Base-by-base conservation (phyloP, 1,140 invertebrate species). In the Hyposmocoma kahamanoa region DNA sequence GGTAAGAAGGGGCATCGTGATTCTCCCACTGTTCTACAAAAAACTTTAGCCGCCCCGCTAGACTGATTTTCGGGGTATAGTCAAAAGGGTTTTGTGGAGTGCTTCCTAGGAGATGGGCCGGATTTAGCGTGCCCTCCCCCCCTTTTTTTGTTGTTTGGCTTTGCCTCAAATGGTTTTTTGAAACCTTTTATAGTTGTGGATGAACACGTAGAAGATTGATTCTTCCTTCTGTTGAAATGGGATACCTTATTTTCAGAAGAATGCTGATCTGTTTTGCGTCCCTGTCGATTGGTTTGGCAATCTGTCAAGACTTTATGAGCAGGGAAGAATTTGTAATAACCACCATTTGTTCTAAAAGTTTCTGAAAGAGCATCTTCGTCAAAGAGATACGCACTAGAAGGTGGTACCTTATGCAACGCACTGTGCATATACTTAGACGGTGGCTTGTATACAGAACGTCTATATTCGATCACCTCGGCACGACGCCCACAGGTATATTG, bases 401-500 rank as follows among this genome's bases (percentile, higher is more conserved):
- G 42, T 8, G 42, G 42, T 9, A 45, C 26, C 1, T 45, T 26
- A 28, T 21, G 42, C 6, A 45, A 18, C 15, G 13, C 42, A 13
- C 6, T 18, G 10, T 15, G 22, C 34, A 38, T 38, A 19, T n/a
- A 28, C 17, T 45, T 30, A n/a, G 17, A 17, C 17, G 22, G 2
- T 9, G 42, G 42, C 11, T 28, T 26, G n/a, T 28, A 45, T 1
- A 18, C 4, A 28, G 17, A 21, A 4, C 42, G 17, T 30, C 42
- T 45, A 8, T 8, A 10, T 30, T 45, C 22, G 17, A 45, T 26
- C 6, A 45, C 13, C n/a, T 45, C 42, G 11, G 42, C 42, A 10
- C 42, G 17, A 2, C 26, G 17, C 1, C 42, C 42, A 45, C 42
- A 45, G 11, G 18, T 19, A 20, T 45, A 45, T 21, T 45, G 42